Conservation (phyloP, 1,140 invertebrate species). For the Ceratina calcarata region DNA sequence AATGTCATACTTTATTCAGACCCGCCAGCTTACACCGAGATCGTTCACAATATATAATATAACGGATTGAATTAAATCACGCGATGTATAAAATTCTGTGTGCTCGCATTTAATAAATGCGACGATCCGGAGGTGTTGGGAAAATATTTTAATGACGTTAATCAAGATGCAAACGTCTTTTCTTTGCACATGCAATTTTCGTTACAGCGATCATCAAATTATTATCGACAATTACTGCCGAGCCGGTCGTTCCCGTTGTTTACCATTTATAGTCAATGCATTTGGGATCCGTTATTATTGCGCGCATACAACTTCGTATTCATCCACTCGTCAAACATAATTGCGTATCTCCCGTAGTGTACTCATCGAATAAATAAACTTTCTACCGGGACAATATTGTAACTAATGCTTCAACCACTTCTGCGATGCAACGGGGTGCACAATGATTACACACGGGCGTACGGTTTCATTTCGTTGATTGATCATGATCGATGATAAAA, state of each 20-base stretch:
- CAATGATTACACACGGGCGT: no score
- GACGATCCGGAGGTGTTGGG: background rate
- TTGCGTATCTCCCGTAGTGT: background rate
- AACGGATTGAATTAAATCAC: background rate
- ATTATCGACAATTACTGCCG: background rate
- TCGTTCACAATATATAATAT: no score
- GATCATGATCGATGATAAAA: no score
- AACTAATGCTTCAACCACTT: background rate
- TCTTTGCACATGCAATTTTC: background rate
- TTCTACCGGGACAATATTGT: background rate
- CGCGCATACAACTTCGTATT: background rate
- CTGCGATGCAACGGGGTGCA: background rate
- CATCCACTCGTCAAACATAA: constrained; percentile 5
- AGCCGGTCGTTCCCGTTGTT: background rate
- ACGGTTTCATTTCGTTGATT: no score
- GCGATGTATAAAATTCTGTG: no score
- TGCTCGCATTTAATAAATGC: no score
- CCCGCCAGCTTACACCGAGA: no score
- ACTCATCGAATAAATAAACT: constrained; percentile 7
- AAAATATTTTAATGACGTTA: background rate
- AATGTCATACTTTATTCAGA: background rate
- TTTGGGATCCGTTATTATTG: background rate
- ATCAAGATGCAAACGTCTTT: no score
- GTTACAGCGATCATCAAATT: background rate
- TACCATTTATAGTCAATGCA: background rate